These are phyloP conservation scores for Schizotus pectinicornis DNA, from an alignment of 2,888 invertebrate genomes.

Conservation along the genomic window DNA sequence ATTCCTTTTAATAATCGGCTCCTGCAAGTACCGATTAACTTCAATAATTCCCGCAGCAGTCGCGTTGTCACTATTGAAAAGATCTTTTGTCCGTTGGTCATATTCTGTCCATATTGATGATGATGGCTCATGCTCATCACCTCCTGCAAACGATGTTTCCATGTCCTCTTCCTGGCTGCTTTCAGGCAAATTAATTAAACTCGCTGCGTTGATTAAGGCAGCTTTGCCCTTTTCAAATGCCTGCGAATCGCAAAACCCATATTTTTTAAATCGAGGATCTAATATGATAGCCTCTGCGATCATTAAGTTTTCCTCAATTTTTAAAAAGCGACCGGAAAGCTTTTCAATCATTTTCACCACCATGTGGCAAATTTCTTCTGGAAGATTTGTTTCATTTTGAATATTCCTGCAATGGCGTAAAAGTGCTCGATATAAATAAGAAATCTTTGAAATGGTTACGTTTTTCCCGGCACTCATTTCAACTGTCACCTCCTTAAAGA, in stretches of 20 bases:
- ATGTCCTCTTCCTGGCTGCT: too few species aligned
- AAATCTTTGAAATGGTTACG: conserved; percentile 16
- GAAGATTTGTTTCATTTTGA: background rate
- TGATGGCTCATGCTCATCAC: too few species aligned
- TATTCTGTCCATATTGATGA: conserved; percentile 22
- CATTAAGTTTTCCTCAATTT: background rate
- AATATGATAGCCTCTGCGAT: background rate
- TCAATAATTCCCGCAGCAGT: conserved; percentile 17
- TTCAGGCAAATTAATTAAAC: too few species aligned
- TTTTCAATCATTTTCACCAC: background rate
- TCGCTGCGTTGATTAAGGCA: too few species aligned
- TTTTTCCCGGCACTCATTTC: conserved; percentile 23
- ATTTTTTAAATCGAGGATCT: conserved; percentile 6
- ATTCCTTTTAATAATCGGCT: background rate
- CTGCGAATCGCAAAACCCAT: background rate
- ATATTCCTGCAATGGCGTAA: background rate
- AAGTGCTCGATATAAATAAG: too few species aligned
- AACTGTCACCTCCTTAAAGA: conserved; percentile 16
- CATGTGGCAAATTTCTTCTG: background rate
- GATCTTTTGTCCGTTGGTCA: conserved; percentile 7
- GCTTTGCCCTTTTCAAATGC: too few species aligned
- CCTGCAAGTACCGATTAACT: background rate
- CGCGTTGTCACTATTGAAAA: background rate
- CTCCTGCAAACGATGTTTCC: too few species aligned
- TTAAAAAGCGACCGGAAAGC: background rate